A percentile compares a stretch with the other conserved stretches of the same genome.
Evolutionary conservation across 1,140 invertebrate species (phyloP).

Genomic region (Solen grandis): DNA sequence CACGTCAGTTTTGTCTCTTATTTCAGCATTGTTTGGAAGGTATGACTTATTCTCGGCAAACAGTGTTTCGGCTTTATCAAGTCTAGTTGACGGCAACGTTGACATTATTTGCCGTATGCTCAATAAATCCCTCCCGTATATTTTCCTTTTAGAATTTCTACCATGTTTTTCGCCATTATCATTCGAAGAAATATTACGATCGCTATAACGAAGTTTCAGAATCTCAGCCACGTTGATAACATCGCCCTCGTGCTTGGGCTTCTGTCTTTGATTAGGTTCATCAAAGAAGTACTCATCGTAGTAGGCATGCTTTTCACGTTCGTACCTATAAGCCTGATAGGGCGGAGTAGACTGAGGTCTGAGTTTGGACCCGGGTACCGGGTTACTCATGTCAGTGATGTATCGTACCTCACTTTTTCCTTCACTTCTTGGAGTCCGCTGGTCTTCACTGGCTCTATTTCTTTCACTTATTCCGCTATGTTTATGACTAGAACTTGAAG

Average conservation of each 20-base stretch:
- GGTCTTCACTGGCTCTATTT: background rate
- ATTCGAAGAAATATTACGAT: background rate
- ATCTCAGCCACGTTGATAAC: constrained; percentile 46
- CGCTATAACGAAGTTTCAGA: constrained; percentile 5
- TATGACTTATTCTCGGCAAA: too few species aligned
- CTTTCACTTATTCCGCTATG: too few species aligned
- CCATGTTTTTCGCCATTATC: background rate
- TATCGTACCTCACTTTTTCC: too few species aligned
- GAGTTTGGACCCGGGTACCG: too few species aligned
- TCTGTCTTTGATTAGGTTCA: constrained; percentile 18
- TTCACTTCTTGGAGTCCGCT: background rate
- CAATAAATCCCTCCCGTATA: background rate
- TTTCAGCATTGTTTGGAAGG: too few species aligned
- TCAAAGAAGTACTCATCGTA: constrained; percentile 50
- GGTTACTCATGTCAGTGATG: too few species aligned
- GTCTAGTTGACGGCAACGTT: background rate
- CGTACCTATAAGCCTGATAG: background rate
- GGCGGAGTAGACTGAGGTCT: background rate
- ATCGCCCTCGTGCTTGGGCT: background rate
- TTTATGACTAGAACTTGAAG: too few species aligned
- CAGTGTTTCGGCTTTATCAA: too few species aligned
- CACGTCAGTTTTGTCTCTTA: too few species aligned
- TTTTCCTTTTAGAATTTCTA: background rate
- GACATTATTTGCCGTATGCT: background rate
- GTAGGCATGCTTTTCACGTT: background rate